Conservation (phyloP, 2,797 vertebrate genomes). For the Vultur gryphus region DNA sequence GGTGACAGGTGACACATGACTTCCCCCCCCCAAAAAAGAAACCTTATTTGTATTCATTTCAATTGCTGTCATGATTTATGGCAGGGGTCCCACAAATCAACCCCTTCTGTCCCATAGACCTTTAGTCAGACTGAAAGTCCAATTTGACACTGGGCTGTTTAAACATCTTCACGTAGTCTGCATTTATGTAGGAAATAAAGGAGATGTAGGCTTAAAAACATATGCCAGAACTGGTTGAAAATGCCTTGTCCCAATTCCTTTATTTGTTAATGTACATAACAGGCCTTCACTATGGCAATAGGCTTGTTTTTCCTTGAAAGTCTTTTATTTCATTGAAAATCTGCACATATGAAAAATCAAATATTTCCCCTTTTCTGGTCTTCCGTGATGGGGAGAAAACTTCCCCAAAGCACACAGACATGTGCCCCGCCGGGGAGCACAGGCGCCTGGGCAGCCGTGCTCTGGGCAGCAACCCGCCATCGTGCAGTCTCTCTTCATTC, state of each 20-base stretch:
- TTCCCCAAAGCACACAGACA: neutral
- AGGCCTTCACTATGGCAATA: neutral
- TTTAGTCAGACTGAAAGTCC: neutral
- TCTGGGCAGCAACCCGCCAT: neutral
- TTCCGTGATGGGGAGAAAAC: neutral
- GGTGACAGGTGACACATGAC: conserved; percentile 15
- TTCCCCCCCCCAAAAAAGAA: neutral
- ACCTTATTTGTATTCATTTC: neutral
- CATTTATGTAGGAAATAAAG: neutral
- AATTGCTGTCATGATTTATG: neutral
- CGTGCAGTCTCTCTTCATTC: neutral
- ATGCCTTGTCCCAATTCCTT: neutral
- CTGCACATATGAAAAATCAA: neutral
- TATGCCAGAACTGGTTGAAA: neutral
- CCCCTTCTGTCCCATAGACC: too few species aligned
- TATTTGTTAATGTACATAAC: neutral
- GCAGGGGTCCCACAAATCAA: neutral
- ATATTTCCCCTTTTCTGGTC: neutral
- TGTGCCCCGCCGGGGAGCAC: accelerated
- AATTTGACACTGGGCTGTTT: neutral
- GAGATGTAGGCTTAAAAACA: neutral
- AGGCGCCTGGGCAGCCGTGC: neutral
- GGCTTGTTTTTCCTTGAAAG: neutral
- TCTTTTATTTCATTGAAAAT: neutral
- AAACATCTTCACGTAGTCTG: neutral